Evolutionary conservation across 2,888 invertebrate genomes (phyloP).

Genomic region (Tolmerus cingulatus): DNA sequence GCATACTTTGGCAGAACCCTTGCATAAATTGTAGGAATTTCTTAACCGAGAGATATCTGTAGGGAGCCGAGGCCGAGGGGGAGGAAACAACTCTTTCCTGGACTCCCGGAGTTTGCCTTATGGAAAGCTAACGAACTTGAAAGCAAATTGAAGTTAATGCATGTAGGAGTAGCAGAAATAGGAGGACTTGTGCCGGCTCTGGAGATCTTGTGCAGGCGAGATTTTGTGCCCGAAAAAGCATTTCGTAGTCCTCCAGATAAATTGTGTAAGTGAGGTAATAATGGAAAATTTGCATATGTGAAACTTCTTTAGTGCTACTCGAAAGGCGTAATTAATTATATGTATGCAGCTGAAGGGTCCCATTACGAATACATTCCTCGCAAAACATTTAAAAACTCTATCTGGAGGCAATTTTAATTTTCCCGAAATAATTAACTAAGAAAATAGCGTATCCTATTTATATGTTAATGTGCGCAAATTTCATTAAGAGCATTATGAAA

Average conservation of each 20-base stretch:
- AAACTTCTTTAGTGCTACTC: neutral
- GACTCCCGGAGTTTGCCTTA: conserved; percentile 24
- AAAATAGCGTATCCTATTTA: neutral
- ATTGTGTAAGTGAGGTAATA: conserved; percentile 15
- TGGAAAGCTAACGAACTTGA: conserved; percentile 39
- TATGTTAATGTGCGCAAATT: neutral
- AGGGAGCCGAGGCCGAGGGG: neutral
- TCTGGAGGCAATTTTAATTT: neutral
- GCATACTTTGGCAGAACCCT: conserved; percentile 46
- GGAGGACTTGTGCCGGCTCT: neutral
- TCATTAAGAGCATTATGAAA: neutral
- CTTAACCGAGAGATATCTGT: neutral
- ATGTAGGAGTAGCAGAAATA: neutral
- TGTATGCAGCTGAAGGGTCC: neutral
- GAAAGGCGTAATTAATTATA: neutral
- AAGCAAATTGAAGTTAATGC: conserved; percentile 40
- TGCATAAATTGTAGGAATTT: conserved; percentile 42
- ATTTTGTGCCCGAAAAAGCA: conserved; percentile 19
- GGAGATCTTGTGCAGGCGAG: neutral
- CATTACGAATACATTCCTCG: neutral
- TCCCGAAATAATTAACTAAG: neutral
- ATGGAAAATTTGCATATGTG: conserved; percentile 12
- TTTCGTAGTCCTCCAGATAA: conserved; percentile 8
- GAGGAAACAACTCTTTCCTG: conserved; percentile 30
- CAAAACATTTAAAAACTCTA: neutral